Base-by-base conservation (phyloP, 2,797 vertebrate species). In the Remorina albescens region DNA sequence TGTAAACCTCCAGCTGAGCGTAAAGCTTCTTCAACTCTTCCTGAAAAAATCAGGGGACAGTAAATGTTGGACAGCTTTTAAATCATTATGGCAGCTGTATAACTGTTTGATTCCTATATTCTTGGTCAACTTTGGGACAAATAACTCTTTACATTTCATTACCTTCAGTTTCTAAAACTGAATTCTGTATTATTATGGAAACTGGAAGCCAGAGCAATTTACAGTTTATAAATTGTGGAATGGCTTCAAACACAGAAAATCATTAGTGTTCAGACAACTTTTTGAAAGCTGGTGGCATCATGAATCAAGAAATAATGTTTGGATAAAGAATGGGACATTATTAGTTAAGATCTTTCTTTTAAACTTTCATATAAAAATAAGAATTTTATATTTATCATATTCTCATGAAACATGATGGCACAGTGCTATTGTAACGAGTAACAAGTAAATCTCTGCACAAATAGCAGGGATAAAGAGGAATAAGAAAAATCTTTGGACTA, bases 1-100 rank as follows among this genome's bases (percentile, higher is more conserved):
- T 99, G 86, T 99, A 97, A 85, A 99, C 95, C 88, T 99, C 98
- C 78, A 99, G 88, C 75, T 99, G 98, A 42, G 96, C 94, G 0
- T 99, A 99, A 0, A 99, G 94, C 89, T 99, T 99, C 92, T 99
- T 99, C 83, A 99, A 82, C 74, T 99, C 98, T 76, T 99, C 98
- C 98, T 99, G 84, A 32, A 58, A 23, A 15, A 37, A 3, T 19
- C 74, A 55, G 9, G 12, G 23, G 19, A 78, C 6, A 30, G 2
- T 54, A 21, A 47, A 54, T 39, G 15, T 42, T 36, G 9, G 19
- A 12, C 16, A 34, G 28, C 18, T 28, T 39, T 59, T 5, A 0
- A 34, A 6, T 28, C 11, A 58, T 28, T 26, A 39, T 18, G 21
- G 25, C 15, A 12, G 25, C 9, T 46, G 26, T 42, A 13, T 50